Evolutionary conservation across 2,113 vertebrate species (phyloP).

Genomic region (Cephalopterus ornatus): DNA sequence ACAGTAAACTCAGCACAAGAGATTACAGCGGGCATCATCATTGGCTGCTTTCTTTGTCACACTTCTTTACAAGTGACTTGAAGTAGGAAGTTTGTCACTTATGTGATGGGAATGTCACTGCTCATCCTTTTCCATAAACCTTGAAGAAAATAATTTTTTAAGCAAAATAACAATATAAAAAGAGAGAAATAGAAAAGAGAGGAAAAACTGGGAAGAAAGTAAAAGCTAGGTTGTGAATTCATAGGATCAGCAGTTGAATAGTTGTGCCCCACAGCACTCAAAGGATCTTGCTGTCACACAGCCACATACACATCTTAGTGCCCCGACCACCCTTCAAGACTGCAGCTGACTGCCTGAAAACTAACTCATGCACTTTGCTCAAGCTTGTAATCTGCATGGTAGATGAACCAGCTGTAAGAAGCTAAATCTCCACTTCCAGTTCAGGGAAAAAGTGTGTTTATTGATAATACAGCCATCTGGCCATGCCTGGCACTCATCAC

Average conservation of each 20-base stretch:
- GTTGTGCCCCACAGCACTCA: neutral
- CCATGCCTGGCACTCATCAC: neutral
- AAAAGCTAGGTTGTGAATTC: neutral
- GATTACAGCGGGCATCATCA: neutral
- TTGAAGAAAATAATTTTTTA: neutral
- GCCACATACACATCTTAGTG: neutral
- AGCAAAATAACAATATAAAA: neutral
- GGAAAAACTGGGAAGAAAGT: neutral
- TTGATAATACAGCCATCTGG: neutral
- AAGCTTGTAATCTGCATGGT: neutral
- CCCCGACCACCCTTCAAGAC: neutral
- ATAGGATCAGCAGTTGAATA: neutral
- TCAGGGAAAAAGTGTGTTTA: neutral
- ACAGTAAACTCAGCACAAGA: neutral
- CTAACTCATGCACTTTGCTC: neutral
- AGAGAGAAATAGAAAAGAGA: neutral
- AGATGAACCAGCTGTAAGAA: neutral
- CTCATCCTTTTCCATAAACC: accelerated
- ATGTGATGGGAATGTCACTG: neutral
- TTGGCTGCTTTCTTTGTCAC: neutral
- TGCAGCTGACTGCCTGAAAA: neutral
- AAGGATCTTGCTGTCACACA: neutral
- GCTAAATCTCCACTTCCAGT: neutral
- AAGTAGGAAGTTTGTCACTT: neutral
- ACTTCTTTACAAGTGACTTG: neutral